Evolutionary conservation across 2,797 vertebrate species (phyloP).

Genomic region (Semotilus atromaculatus): DNA sequence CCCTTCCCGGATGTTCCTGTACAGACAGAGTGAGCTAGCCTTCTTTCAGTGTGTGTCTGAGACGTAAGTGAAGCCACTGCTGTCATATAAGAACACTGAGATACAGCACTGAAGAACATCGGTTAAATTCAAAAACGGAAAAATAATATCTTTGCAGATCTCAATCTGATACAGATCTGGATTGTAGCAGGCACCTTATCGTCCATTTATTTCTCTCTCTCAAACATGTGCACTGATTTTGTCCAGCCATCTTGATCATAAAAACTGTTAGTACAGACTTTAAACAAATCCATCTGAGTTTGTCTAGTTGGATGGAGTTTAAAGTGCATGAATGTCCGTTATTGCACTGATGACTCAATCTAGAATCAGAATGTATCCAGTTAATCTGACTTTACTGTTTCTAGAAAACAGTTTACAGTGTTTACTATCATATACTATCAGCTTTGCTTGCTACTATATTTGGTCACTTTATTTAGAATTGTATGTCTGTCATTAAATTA

Average conservation of each 20-base stretch:
- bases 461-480: neutral
- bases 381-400: neutral
- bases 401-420: neutral
- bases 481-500: neutral
- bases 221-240: neutral
- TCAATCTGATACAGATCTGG: neutral
- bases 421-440: neutral
- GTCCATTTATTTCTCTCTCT: neutral
- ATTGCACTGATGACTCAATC: neutral
- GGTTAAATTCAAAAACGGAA: neutral
- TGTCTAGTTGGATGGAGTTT: neutral
- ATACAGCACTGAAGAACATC: neutral
- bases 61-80: neutral
- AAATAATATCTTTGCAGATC: neutral
- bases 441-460: neutral
- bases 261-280: neutral
- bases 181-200: neutral
- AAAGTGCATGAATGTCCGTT: neutral
- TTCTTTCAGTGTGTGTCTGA: neutral
- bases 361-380: neutral
- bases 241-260: neutral
- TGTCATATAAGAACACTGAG: constrained; percentile 2
- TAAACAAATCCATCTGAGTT: neutral
- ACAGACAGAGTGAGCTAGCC: neutral
- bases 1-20: neutral